Base-by-base conservation (phyloP, 2,113 vertebrate species). In the Phocoena sinus region DNA sequence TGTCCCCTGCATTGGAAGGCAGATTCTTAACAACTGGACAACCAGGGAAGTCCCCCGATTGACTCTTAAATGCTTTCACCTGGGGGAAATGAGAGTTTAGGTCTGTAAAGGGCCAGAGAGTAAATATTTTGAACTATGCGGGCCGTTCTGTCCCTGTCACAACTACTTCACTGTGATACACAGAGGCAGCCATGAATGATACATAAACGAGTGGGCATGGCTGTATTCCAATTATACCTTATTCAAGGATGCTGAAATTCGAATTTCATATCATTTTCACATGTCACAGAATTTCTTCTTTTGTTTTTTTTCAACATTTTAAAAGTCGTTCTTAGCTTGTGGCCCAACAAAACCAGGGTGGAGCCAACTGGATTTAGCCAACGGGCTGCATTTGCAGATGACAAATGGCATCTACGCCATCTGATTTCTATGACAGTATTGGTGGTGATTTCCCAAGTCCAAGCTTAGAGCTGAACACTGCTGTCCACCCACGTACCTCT, bases 201-300 rank as follows among this genome's bases (percentile, higher is more conserved):
- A 23, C 7, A 18, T 6, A 13, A 71, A 25, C 18, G 58, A 62
- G 44, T 0, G 0, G 50, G 26, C 8, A 0, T 0, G 25, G 50
- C 60, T 18, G 6, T 14, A 47, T 12, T 36, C 60, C 47, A 38
- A 11, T 5, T 18, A 11, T 18, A 14, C 36, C 47, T 38, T 6
- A 41, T 74, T 89, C 31, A n/a, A 5, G n/a, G 25, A 36, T 4
- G 8, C 58, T 23, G 36, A 63, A 53, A 82, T 87, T 60, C n/a
- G 77, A 38, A 79, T 93, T 50, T 53, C 8, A 14, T n/a, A 1
- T 31, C 2, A n/a, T 74, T 95, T 95, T 82, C 60, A 50, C 20
- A 25, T 9, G 38, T 83, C 36, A 47, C 15, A 56, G 53, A 74
- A 89, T 87, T 95, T 89, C 53, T 80, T 67, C 79, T 76, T 56